phyloP scores from a whole-genome alignment of 2,888 invertebrate genomes.

The Phymatocera aterrima region DNA sequence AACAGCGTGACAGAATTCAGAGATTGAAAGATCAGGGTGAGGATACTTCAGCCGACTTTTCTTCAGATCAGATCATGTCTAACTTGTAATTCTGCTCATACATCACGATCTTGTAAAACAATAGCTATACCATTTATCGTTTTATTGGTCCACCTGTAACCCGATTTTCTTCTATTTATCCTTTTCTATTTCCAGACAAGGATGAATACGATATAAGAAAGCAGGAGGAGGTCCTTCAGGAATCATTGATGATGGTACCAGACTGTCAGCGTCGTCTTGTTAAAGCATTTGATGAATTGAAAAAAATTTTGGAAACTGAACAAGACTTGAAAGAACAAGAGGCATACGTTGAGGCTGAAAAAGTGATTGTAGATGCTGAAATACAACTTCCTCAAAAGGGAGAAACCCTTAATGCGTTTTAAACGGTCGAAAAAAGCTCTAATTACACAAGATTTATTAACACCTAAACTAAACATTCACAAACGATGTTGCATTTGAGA shows the following conservation, averaged over 20 bases:
- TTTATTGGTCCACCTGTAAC: neutral
- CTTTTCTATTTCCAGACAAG: conserved; percentile 75
- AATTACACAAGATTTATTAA: conserved; percentile 28
- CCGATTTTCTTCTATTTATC: neutral
- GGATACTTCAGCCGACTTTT: conserved; percentile 10
- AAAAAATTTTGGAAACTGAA: conserved; percentile 84
- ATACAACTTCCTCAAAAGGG: conserved; percentile 65
- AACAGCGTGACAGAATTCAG: conserved; percentile 85
- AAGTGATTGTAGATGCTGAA: conserved; percentile 79
- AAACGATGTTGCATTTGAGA: conserved; percentile 43
- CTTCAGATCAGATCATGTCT: neutral
- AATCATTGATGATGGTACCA: conserved; percentile 94
- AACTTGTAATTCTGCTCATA: neutral
- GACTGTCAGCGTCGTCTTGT: conserved; percentile 88
- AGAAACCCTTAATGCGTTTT: conserved; percentile 50
- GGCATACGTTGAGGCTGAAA: conserved; percentile 83
- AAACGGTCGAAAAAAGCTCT: conserved; percentile 18
- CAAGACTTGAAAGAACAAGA: conserved; percentile 85
- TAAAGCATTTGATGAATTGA: conserved; percentile 87
- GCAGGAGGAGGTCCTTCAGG: conserved; percentile 93
- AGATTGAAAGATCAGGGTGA: conserved; percentile 83
- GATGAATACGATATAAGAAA: conserved; percentile 89
- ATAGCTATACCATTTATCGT: conserved; percentile 30
- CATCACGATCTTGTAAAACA: too few relatives aligned
- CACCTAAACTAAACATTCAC: conserved; percentile 38